Conservation (phyloP, 1,140 invertebrate species). For the Ceratina calcarata region DNA sequence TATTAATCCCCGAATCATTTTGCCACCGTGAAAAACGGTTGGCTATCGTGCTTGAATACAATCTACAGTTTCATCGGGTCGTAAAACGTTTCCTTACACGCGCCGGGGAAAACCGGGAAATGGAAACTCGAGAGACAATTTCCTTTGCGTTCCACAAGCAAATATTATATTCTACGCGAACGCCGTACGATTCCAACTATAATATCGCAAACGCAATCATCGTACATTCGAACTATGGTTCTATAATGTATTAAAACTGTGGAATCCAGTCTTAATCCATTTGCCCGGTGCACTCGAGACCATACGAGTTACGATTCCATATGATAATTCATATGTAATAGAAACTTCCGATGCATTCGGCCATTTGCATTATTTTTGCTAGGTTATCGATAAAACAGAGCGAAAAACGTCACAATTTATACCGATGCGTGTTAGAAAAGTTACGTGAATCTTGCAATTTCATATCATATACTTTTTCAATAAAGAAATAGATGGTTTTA, state of each 20-base stretch:
- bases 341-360: no score
- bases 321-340: not conserved
- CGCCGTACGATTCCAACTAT: not conserved
- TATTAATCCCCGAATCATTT: slow-evolving; percentile 10
- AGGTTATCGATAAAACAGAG: no score
- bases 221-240: not conserved
- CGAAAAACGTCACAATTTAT: no score
- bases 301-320: no score
- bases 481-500: no score
- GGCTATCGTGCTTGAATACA: not conserved
- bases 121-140: not conserved
- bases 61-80: not conserved
- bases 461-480: no score
- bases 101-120: not conserved
- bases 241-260: no score
- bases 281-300: not conserved
- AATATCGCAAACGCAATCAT: not conserved
- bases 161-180: not conserved
- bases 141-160: not conserved
- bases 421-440: no score
- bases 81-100: not conserved
- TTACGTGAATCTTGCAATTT: no score
- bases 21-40: not conserved
- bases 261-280: no score
- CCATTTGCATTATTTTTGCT: no score